These are phyloP conservation scores for Epinotia bilunana DNA, from an alignment of 2,888 invertebrate genomes.

Conservation along the genomic window DNA sequence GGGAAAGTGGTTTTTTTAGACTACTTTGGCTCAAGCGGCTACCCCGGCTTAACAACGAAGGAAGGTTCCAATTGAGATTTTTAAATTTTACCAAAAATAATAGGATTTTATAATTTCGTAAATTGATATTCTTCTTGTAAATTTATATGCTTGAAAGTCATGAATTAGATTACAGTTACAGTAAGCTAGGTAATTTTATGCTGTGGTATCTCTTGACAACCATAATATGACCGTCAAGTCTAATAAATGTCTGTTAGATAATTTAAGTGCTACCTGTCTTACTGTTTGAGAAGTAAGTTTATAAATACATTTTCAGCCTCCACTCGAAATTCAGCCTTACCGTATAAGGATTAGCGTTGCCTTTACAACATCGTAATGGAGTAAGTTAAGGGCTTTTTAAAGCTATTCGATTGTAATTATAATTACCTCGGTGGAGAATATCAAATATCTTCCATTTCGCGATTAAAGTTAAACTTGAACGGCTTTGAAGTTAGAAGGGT, in stretches of 20 bases:
- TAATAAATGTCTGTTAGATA: slow-evolving; percentile 14
- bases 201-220: neutral
- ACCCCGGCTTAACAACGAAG: neutral
- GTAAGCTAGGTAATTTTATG: neutral
- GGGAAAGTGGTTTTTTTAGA: too few relatives aligned
- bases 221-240: slow-evolving; percentile 1
- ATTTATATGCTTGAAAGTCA: neutral
- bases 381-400: slow-evolving; percentile 1
- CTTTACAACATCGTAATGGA: neutral
- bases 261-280: slow-evolving; percentile 4
- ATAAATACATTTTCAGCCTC: neutral
- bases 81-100: neutral
- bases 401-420: slow-evolving; percentile 6
- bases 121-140: neutral
- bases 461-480: slow-evolving; percentile 33
- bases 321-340: neutral
- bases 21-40: neutral
- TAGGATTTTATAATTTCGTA: neutral
- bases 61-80: neutral
- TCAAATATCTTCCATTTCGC: slow-evolving; percentile 28
- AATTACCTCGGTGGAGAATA: slow-evolving; percentile 22
- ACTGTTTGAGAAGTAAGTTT: neutral
- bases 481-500: slow-evolving; percentile 18
- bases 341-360: neutral
- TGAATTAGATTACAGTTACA: neutral